Base-by-base conservation (phyloP, 2,113 vertebrate species). In the Orthonyx spaldingii region DNA sequence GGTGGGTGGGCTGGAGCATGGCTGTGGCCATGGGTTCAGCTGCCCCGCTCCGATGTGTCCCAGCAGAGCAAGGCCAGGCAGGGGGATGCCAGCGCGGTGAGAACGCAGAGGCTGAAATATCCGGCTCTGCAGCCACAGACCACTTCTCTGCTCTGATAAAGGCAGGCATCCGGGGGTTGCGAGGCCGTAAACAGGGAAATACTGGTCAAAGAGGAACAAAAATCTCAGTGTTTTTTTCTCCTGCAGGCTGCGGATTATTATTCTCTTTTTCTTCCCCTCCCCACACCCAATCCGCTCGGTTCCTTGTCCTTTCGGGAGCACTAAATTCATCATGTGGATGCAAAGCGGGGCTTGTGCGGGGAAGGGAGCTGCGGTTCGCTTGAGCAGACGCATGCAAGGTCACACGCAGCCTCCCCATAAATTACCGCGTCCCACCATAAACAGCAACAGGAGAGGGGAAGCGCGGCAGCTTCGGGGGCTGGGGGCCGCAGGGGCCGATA, bases 361-460 rank as follows among this genome's bases (percentile, higher is more conserved):
- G 91, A 92, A 80, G 84, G 65, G 61, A 39, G 75, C 71, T 7
- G 77, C 11, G 42, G 88, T 37, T 95, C 3, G 27, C 89, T 57
- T n/a, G 1, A 35, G 78, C 86, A 91, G 97, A 49, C 55, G 10
- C 71, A 90, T 55, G 95, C 96, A 97, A 97, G 97, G 97, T 97
- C 97, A 95, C 94, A 90, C 35, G 26, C 93, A 97, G 94, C 95
- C 83, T 53, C 7, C 20, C 84, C 84, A 70, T 97, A 95, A 97
- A 97, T 97, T 88, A 95, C 23, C 0, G 47, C 4, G 11, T 83
- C 94, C 94, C 88, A 37, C 57, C 11, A 27, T 70, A 76, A 96
- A 92, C 92, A 93, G 96, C 87, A 89, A 91, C 89, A 92, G 87
- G 91, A 92, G 75, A 92, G 89, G 85, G 93, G 90, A 84, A 97